Conservation (phyloP, 2,113 vertebrate species). For the Coryphaenoides rupestris region DNA sequence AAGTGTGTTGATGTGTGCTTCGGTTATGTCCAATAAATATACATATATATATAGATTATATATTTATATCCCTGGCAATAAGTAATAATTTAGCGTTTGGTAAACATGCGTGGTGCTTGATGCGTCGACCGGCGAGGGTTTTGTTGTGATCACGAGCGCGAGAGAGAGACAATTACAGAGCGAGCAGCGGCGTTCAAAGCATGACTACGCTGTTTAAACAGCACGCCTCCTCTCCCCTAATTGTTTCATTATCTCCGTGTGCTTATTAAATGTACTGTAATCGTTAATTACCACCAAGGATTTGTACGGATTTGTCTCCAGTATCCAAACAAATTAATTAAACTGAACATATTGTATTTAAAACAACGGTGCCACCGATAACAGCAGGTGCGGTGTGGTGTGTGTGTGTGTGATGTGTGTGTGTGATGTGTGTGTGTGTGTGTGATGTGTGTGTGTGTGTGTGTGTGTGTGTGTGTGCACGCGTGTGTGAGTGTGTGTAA, state of each 20-base stretch:
- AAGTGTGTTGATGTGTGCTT: slow-evolving; percentile 16
- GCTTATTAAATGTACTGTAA: slow-evolving; percentile 72
- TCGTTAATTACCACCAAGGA: slow-evolving; percentile 70
- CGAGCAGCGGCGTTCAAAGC: slow-evolving; percentile 66
- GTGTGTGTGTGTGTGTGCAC: slow-evolving; percentile 10
- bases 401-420: slow-evolving; percentile 8
- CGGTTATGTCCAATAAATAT: slow-evolving; percentile 4
- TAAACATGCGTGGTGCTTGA: slow-evolving; percentile 56
- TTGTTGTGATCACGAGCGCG: slow-evolving; percentile 40
- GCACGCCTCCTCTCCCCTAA: slow-evolving; percentile 67
- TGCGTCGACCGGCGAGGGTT: slow-evolving; percentile 50
- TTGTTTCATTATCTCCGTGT: slow-evolving; percentile 72
- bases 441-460: slow-evolving; percentile 6
- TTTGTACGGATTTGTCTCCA: slow-evolving; percentile 71
- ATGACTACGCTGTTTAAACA: slow-evolving; percentile 56
- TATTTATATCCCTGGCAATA: slow-evolving; percentile 26
- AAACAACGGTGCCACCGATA: slow-evolving; percentile 60
- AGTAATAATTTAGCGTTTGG: slow-evolving; percentile 58
- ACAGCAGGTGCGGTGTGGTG: slow-evolving; percentile 53
- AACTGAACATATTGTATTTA: slow-evolving; percentile 54
- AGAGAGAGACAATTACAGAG: slow-evolving; percentile 57
- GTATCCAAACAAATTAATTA: slow-evolving; percentile 75
- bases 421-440: slow-evolving; percentile 1
- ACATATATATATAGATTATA: slow-evolving; percentile 14
- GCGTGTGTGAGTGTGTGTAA: no score